These are phyloP conservation scores for Lycocorax pyrrhopterus DNA, from an alignment of 2,113 vertebrate species.

Conservation along the genomic window DNA sequence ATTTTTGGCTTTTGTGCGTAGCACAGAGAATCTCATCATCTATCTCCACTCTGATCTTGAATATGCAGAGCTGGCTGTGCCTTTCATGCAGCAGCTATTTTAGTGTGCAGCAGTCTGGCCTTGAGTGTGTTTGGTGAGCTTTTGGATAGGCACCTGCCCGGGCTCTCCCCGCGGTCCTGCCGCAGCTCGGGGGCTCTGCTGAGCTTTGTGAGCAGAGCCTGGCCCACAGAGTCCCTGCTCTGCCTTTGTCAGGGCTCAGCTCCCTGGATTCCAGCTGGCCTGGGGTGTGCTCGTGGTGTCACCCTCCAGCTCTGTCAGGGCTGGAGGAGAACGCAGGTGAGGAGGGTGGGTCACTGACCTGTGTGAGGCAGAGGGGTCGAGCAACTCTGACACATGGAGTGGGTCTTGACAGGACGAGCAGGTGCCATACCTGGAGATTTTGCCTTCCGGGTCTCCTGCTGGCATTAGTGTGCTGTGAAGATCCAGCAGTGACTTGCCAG, in stretches of 20 bases:
- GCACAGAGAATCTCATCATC: slow-evolving; percentile 52
- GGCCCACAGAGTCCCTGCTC: background rate
- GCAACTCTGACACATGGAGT: accelerated
- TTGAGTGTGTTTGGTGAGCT: background rate
- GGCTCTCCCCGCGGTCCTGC: background rate
- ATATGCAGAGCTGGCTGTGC: slow-evolving; percentile 58
- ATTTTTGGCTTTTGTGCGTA: slow-evolving; percentile 49
- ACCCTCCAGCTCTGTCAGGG: background rate
- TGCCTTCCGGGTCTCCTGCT: background rate
- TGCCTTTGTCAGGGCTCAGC: background rate
- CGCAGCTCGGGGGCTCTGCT: background rate
- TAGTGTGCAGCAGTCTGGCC: slow-evolving; percentile 28
- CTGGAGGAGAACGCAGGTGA: background rate
- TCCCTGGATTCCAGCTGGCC: background rate
- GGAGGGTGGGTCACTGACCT: background rate
- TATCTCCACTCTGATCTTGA: slow-evolving; percentile 49
- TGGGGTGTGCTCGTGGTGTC: background rate
- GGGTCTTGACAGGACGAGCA: background rate
- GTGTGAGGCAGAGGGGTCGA: accelerated
- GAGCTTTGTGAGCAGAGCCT: background rate
- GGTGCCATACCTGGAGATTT: background rate
- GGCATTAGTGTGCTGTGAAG: background rate
- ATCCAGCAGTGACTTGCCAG: background rate
- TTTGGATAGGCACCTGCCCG: background rate
- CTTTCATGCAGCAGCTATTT: slow-evolving; percentile 45